These are phyloP conservation scores for Laothoe populi DNA, from an alignment of 2,888 invertebrate species.

Conservation along the genomic window DNA sequence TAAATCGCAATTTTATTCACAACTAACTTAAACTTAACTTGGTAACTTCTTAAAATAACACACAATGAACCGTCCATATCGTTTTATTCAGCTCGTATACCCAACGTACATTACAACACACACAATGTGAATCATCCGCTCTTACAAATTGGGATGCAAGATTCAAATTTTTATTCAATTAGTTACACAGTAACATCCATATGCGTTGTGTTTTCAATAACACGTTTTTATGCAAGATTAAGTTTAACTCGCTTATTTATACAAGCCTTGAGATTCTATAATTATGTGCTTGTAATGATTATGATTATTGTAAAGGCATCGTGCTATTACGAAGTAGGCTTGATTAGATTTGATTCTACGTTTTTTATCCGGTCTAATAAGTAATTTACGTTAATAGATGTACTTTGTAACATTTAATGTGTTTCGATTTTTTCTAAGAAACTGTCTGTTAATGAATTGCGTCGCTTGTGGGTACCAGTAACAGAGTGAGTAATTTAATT, in stretches of 20 bases:
- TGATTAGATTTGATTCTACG: constrained; percentile 10
- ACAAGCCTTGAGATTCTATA: constrained; percentile 21
- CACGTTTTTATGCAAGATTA: constrained; percentile 41
- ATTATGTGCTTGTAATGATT: constrained; percentile 8
- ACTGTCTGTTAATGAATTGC: neutral
- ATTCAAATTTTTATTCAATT: constrained; percentile 79
- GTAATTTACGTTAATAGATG: constrained; percentile 16
- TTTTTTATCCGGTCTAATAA: neutral
- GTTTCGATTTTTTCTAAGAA: constrained; percentile 4
- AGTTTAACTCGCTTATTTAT: constrained; percentile 26
- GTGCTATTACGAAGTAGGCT: neutral
- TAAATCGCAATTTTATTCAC: neutral
- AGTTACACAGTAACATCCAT: constrained; percentile 67
- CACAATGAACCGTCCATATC: constrained; percentile 46
- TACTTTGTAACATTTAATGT: constrained; percentile 19
- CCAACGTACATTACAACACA: constrained; percentile 60
- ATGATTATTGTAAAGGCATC: constrained; percentile 4
- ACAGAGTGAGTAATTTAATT: constrained; percentile 15
- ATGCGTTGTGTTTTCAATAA: constrained; percentile 57
- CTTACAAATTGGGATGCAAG: constrained; percentile 71
- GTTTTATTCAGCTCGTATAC: constrained; percentile 28
- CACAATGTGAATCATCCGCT: constrained; percentile 75
- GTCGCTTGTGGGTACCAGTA: neutral
- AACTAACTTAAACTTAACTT: neutral
- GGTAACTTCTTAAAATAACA: constrained; percentile 33